Evolutionary conservation across 1,140 invertebrate genomes (phyloP).

Genomic region (Campodea augens): DNA sequence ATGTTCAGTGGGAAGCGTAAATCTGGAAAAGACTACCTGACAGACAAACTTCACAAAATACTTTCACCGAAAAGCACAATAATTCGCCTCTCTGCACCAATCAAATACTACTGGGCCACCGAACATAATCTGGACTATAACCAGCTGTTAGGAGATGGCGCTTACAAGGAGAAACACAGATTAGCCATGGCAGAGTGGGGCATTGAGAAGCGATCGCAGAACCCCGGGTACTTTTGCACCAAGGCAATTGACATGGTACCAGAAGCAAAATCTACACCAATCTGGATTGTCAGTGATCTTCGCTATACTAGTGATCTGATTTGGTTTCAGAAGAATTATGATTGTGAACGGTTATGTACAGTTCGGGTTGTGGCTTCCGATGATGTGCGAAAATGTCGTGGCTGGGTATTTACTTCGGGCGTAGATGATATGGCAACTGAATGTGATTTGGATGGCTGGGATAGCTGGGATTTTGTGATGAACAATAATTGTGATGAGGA

Average conservation of each 20-base stretch:
- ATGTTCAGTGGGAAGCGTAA: conserved; percentile 32
- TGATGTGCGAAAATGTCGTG: conserved; percentile 40
- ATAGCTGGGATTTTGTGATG: background rate
- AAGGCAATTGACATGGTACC: conserved; percentile 50
- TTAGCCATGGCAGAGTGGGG: conserved; percentile 83
- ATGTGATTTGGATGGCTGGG: background rate
- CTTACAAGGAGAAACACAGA: conserved; percentile 77
- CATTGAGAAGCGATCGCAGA: conserved; percentile 51
- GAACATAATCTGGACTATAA: conserved; percentile 50
- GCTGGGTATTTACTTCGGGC: conserved; percentile 50
- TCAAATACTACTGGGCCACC: conserved; percentile 58
- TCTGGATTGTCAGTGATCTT: conserved; percentile 85
- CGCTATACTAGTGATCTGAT: conserved; percentile 64
- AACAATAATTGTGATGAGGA: background rate
- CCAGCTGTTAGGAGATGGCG: conserved; percentile 51
- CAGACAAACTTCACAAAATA: conserved; percentile 21
- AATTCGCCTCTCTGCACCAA: conserved; percentile 58
- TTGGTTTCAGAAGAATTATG: conserved; percentile 60
- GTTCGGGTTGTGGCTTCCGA: conserved; percentile 48
- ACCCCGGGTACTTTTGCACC: conserved; percentile 74
- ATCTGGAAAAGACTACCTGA: conserved; percentile 31
- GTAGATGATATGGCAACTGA: conserved; percentile 1
- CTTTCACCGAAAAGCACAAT: no score
- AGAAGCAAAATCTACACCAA: no score
- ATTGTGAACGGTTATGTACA: conserved; percentile 34